Base-by-base conservation (phyloP, 2,888 invertebrate genomes). In the Bhutanitis thaidina region DNA sequence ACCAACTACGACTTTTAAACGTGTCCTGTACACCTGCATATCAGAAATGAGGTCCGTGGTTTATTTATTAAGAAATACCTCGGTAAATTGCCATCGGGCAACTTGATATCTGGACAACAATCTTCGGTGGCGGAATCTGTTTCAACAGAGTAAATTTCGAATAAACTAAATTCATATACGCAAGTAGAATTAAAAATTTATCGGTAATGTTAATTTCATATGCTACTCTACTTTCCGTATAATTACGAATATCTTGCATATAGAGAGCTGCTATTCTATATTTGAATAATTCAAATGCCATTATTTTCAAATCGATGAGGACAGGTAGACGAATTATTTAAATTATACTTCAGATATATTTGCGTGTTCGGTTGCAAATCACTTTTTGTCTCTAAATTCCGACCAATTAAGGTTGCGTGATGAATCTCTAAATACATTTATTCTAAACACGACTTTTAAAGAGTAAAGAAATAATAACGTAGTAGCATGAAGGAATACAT, bases 351-450 rank as follows among this genome's bases (percentile, higher is more conserved):
- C 46, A 44, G 61, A 55, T 58, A n/a, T n/a, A 67, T 59, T 80
- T 63, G 87, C 87, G 84, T 88, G 86, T 74, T 69, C 65, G 72
- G 71, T 71, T 79, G 74, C 77, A 70, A 74, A 82, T 72, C 70
- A 61, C 83, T 87, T 85, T 88, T 87, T 85, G 78, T 81, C 77
- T 68, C 64, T 75, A 62, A 71, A 74, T 73, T 69, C 69, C 57
- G 67, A 71, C 74, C 80, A 83, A 83, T 84, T 84, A 79, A 59
- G 71, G 70, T 86, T 66, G 85, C 86, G 84, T 86, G 87, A 80
- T 84, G 68, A 77, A 58, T 57, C 51, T 52, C 46, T 54, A 45
- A 55, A 20, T n/a, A n/a, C n/a, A n/a, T n/a, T n/a, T n/a, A n/a
- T 20, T 20, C 20, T 20, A 20, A 20, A 20, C 20, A 3, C 20